Evolutionary conservation across 1,140 invertebrate genomes (phyloP).

Genomic region (Gryllus bimaculatus): DNA sequence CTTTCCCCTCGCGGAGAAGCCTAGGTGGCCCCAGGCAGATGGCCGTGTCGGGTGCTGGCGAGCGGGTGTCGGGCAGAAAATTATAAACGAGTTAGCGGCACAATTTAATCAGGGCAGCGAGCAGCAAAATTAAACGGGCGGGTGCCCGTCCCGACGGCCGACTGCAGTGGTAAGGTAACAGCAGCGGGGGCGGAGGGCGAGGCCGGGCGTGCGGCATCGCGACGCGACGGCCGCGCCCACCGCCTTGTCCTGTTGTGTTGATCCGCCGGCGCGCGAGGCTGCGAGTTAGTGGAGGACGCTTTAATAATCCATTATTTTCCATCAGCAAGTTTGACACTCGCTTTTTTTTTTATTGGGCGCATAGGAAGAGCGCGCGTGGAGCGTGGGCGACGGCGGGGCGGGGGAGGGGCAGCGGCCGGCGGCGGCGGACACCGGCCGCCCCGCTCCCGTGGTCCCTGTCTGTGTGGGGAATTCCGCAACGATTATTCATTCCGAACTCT

Average conservation of each 20-base stretch:
- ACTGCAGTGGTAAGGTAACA: neutral
- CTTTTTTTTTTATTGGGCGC: neutral
- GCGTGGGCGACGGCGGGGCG: neutral
- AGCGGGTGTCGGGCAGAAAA: neutral
- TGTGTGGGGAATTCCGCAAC: slow-evolving; percentile 3
- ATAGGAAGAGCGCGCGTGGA: neutral
- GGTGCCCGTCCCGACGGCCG: neutral
- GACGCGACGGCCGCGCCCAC: neutral
- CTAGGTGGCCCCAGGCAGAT: neutral
- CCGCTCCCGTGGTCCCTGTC: neutral
- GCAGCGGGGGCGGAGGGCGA: neutral
- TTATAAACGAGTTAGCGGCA: neutral
- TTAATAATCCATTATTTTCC: slow-evolving; percentile 16
- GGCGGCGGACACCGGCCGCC: no score
- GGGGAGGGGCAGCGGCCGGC: no score
- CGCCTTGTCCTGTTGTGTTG: neutral
- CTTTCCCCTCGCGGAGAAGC: neutral
- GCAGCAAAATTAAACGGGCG: neutral
- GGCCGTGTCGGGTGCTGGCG: neutral
- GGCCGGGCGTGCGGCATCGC: no score
- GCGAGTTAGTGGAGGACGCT: neutral
- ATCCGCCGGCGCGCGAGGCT: neutral
- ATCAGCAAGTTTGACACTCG: slow-evolving; percentile 14
- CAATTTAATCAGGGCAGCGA: neutral
- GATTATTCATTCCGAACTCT: slow-evolving; percentile 14